Base-by-base conservation (phyloP, 2,797 vertebrate genomes). In the Acestrorhynchus altus region DNA sequence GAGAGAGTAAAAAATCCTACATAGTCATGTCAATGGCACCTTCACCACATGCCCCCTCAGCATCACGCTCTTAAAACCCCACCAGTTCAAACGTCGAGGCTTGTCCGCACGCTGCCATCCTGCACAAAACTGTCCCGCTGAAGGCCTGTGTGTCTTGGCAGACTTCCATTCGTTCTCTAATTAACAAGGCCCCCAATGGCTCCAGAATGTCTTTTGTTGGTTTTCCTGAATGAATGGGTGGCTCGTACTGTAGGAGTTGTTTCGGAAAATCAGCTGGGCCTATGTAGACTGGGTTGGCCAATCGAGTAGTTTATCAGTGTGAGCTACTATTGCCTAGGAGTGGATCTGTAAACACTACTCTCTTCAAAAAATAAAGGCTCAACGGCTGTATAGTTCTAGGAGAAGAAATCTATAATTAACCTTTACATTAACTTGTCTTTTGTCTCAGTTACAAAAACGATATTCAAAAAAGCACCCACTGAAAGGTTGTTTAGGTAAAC, bases 111-210 rank as follows among this genome's bases (percentile, higher is more conserved):
- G 81, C 76, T 79, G 76, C 68, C 87, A 80, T 87, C 84, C 86
- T 87, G 84, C 71, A 85, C 82, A 81, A 87, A 90, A 77, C 82
- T 51, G 80, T 88, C 87, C 87, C 83, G 86, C 84, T 89, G 86
- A 31, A 42, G 68, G 60, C 47, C 39, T 56, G 68, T 9, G 42
- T 40, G 68, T 56, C 83, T 88, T 92, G 91, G 91, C 90, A 90
- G 86, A 81, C 81, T 81, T 89, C 90, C 90, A 91, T 76, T 89
- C 85, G 86, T 88, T 91, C 88, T 87, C 90, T 87, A 90, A 91
- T 92, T 93, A 93, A 92, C 90, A 68, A 61, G 73, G 75, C 78
- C 63, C 72, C 82, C 70, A 73, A 83, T 89, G 88, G 90, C 90
- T 88, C 88, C 86, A 86, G 75, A 90, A 81, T 61, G 65, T 72